These are phyloP conservation scores for Ceratosolen fusciceps DNA, from an alignment of 1,140 invertebrate species.

Conservation along the genomic window DNA sequence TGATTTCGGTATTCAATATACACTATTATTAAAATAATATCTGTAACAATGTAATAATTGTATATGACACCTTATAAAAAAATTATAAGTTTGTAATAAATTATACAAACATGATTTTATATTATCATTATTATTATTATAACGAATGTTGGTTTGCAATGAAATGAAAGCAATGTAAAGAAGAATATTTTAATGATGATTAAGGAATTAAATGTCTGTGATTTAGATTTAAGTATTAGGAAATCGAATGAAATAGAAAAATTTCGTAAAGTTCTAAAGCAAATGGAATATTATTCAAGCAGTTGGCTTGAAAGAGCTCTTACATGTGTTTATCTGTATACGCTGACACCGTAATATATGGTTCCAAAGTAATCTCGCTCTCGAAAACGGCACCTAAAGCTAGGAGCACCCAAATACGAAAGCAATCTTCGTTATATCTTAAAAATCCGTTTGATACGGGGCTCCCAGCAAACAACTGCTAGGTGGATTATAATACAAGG, in stretches of 20 bases:
- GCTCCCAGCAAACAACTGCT: constrained; percentile 16
- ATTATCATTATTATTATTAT: too few relatives aligned
- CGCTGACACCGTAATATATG: background rate
- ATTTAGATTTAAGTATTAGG: background rate
- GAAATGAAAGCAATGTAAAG: too few relatives aligned
- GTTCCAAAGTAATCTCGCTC: background rate
- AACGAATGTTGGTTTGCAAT: too few relatives aligned
- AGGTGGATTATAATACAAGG: background rate
- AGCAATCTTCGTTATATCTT: constrained; percentile 10
- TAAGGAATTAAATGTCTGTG: too few relatives aligned
- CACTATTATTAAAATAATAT: background rate
- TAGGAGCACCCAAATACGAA: constrained; percentile 11
- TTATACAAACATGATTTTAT: too few relatives aligned
- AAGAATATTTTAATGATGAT: too few relatives aligned
- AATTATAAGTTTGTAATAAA: too few relatives aligned
- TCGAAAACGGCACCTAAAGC: constrained; percentile 14
- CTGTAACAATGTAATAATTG: background rate
- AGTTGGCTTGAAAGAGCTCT: background rate
- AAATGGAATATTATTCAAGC: background rate
- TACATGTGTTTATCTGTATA: background rate
- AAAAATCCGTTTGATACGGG: background rate
- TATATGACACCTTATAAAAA: background rate
- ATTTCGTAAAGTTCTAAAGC: background rate
- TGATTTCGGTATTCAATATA: background rate
- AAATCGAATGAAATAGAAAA: background rate